Evolutionary conservation across 2,888 invertebrate species (phyloP).

Genomic region (Alloplasta piceator): DNA sequence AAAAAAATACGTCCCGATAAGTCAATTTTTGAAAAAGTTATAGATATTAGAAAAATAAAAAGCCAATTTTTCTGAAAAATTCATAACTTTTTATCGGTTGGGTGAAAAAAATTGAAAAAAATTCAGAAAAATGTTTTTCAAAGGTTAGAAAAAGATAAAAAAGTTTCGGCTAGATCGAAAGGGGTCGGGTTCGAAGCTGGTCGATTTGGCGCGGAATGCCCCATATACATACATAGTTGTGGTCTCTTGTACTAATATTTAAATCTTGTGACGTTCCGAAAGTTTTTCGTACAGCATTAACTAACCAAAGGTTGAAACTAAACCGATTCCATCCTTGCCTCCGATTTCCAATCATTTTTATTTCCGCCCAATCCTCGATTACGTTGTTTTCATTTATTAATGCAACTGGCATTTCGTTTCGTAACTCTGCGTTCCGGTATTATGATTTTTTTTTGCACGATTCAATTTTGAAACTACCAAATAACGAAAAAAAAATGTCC

Average conservation of each 20-base stretch:
- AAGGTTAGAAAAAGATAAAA: too few relatives aligned
- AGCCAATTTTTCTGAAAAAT: slow-evolving; percentile 14
- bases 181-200: too few relatives aligned
- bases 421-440: slow-evolving; percentile 26
- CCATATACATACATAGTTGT: slow-evolving; percentile 47
- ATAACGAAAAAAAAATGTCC: slow-evolving; percentile 23
- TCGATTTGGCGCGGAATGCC: too few relatives aligned
- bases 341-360: slow-evolving; percentile 46
- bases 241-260: slow-evolving; percentile 60
- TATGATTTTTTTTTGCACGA: slow-evolving; percentile 50
- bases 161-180: too few relatives aligned
- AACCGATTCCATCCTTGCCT: slow-evolving; percentile 48
- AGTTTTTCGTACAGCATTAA: slow-evolving; percentile 59
- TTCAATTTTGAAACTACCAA: slow-evolving; percentile 14
- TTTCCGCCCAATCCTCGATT: slow-evolving; percentile 57
- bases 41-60: too few relatives aligned
- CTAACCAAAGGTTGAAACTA: slow-evolving; percentile 58
- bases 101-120: too few relatives aligned
- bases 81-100: too few relatives aligned
- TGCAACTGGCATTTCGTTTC: slow-evolving; percentile 56
- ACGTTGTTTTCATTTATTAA: slow-evolving; percentile 70
- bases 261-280: slow-evolving; percentile 59
- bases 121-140: too few relatives aligned
- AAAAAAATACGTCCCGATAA: too few relatives aligned
- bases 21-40: too few relatives aligned